phyloP scores from a whole-genome alignment of 2,113 vertebrate species.

The Neolamprologus toae region DNA sequence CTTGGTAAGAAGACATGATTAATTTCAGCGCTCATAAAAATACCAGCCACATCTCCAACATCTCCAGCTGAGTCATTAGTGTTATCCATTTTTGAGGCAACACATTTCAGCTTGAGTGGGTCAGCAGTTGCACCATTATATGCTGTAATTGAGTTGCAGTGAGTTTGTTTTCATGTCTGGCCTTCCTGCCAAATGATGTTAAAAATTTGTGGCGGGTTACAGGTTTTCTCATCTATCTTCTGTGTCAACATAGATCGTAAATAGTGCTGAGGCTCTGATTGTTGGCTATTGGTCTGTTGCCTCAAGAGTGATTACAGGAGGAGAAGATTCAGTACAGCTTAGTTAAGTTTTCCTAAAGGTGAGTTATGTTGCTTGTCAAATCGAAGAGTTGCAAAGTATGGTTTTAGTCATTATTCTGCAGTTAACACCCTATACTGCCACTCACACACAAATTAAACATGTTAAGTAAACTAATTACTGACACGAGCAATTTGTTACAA shows the following conservation, averaged over 20 bases:
- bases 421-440: background rate
- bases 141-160: background rate
- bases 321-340: background rate
- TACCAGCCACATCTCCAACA: background rate
- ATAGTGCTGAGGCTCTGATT: background rate
- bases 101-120: conserved; percentile 2
- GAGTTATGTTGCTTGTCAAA: background rate
- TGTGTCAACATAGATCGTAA: background rate
- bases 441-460: background rate
- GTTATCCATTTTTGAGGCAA: background rate
- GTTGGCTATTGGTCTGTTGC: background rate
- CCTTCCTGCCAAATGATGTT: background rate
- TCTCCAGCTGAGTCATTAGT: background rate
- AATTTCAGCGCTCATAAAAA: conserved; percentile 3
- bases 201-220: background rate
- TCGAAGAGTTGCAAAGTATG: background rate
- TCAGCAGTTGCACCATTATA: background rate
- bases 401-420: background rate
- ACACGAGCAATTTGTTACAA: background rate
- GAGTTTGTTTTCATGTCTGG: conserved; percentile 17
- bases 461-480: background rate
- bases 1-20: background rate
- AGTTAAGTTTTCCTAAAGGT: background rate
- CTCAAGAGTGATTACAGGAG: background rate
- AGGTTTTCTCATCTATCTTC: background rate